Percentiles rank a stretch among this genome's conserved stretches.
phyloP scores from a whole-genome alignment of 2,888 invertebrate species.

The Himalopsyche japonica region DNA sequence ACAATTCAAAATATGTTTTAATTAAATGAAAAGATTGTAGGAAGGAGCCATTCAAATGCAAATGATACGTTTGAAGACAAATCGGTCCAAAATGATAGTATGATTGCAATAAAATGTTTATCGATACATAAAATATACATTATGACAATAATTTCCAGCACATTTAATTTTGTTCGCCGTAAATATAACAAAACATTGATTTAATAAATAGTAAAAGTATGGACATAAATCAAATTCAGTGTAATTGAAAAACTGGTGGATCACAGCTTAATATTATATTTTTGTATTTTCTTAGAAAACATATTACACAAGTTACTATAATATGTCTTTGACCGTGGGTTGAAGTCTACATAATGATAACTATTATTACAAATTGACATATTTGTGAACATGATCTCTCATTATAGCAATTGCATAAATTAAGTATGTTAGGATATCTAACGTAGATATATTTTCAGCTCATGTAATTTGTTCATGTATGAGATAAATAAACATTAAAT shows the following conservation, averaged over 20 bases:
- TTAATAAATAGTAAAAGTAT: neutral
- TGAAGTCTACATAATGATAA: conserved; percentile 11
- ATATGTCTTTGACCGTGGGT: conserved; percentile 13
- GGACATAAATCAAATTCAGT: neutral
- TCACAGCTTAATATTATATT: conserved; percentile 40
- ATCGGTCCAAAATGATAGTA: too few relatives aligned
- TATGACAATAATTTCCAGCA: neutral
- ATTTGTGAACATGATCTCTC: conserved; percentile 38
- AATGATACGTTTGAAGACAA: too few relatives aligned
- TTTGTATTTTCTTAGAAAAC: conserved; percentile 41
- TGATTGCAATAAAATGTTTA: too few relatives aligned
- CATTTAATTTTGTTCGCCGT: neutral
- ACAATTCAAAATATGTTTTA: too few relatives aligned
- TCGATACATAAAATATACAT: too few relatives aligned
- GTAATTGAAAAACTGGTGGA: conserved; percentile 16
- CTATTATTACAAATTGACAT: conserved; percentile 16
- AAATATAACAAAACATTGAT: neutral
- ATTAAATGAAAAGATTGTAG: too few relatives aligned
- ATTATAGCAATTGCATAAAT: conserved; percentile 38
- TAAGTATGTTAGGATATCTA: conserved; percentile 39
- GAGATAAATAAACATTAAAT: conserved; percentile 37
- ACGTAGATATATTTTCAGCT: conserved; percentile 41
- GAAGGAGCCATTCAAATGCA: too few relatives aligned
- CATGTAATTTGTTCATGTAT: conserved; percentile 41
- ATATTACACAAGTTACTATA: conserved; percentile 30